Percentiles rank a stretch among this genome's conserved stretches.
These are phyloP conservation scores for western clawed frog (Xenopus tropicalis) DNA, from an alignment of 2,113 vertebrate species.

Conservation along the genomic window DNA sequence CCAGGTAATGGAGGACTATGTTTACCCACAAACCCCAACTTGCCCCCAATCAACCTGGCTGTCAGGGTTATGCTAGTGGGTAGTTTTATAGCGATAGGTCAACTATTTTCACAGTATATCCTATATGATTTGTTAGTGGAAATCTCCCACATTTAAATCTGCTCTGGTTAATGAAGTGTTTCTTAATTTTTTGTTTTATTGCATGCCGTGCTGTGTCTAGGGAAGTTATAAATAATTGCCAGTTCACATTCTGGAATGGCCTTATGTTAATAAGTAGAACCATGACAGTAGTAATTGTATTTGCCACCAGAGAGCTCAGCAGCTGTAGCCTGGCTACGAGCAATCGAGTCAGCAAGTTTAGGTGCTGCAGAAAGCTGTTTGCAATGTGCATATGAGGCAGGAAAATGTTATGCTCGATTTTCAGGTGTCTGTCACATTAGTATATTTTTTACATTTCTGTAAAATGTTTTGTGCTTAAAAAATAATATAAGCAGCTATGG, in stretches of 20 bases:
- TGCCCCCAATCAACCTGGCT: too few species aligned
- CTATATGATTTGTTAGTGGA: constrained; percentile 18
- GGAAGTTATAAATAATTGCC: constrained; percentile 50
- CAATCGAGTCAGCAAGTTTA: constrained; percentile 46
- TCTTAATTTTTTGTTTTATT: constrained; percentile 48
- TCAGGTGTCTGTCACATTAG: too few species aligned
- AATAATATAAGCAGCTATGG: too few species aligned
- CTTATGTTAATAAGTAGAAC: constrained; percentile 52
- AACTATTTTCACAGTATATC: too few species aligned
- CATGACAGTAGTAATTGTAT: constrained; percentile 40
- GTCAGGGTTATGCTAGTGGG: too few species aligned
- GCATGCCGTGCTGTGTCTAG: constrained; percentile 44
- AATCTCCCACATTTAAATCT: constrained; percentile 47
- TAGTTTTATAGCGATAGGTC: too few species aligned
- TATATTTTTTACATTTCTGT: too few species aligned
- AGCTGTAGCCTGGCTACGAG: constrained; percentile 44
- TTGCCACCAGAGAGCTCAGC: constrained; percentile 46
- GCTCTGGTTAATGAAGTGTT: constrained; percentile 53
- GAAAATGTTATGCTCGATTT: too few species aligned
- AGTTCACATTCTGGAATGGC: constrained; percentile 49
- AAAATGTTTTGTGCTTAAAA: too few species aligned
- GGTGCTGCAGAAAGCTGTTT: constrained; percentile 6
- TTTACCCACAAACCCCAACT: too few species aligned
- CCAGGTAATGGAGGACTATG: too few species aligned
- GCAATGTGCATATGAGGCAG: too few species aligned